Base-by-base conservation (phyloP, 2,888 invertebrate species). In the Apamea anceps region DNA sequence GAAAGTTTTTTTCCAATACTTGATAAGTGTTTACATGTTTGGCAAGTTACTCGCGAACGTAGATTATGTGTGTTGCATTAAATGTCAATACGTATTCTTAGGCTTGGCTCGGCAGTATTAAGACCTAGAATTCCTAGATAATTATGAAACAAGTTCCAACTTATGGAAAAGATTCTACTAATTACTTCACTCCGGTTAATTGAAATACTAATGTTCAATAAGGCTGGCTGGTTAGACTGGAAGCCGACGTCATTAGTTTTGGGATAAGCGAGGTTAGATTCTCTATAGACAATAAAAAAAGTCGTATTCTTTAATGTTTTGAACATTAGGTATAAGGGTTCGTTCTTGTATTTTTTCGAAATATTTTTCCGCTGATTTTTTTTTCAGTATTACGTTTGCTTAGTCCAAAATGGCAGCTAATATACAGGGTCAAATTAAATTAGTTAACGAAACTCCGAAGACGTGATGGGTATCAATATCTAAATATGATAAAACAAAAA, bases 101-200 rank as follows among this genome's bases (percentile, higher is more conserved):
- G 28, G 15, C 37, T 54, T 6, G 62, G 45, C 37, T 57, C n/a
- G 15, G 6, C 13, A 15, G 12, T n/a, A 54, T 68, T 60, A 65
- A 18, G 60, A 6, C 2, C 65, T 48, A 66, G 45, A 62, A 73
- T 73, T 79, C 6, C 25, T 60, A 37, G 28, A 63, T 73, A 42
- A 45, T 37, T 77, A 77, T 25, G 54, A 66, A 74, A 71, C 79
- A 28, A 68, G 73, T 83, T 74, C 21, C 25, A 66, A 25, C 15
- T 37, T 62, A 67, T 74, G 28, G 28, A 37, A 71, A 70, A 62
- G n/a, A 25, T 62, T 62, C 62, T 1, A 37, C 0, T 62, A 21
- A 73, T 79, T 82, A 45, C 2, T 65, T 37, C n/a, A 65, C 25
- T 57, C 21, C 3, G 51, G 7, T 32, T n/a, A 45, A 25, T 63